phyloP scores from a whole-genome alignment of 1,140 invertebrate species.

The Episyrphus balteatus region DNA sequence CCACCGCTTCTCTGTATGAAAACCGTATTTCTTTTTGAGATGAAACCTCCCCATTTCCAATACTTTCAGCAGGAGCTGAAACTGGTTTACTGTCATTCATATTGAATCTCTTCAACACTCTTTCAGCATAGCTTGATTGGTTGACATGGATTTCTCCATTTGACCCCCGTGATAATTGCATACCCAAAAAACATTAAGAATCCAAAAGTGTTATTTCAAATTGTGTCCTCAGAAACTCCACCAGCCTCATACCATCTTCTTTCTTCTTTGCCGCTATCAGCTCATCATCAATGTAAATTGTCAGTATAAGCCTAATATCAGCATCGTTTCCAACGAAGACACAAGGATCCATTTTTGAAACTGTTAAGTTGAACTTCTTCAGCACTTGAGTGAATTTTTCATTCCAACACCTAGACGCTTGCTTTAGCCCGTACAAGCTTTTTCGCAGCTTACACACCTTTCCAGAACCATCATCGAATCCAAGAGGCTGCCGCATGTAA shows the following conservation, averaged over 20 bases:
- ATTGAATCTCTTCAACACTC: slow-evolving; percentile 25
- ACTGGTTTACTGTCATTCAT: slow-evolving; percentile 18
- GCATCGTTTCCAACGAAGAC: slow-evolving; percentile 22
- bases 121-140: slow-evolving; percentile 26
- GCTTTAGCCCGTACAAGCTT: slow-evolving; percentile 36
- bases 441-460: slow-evolving; percentile 27
- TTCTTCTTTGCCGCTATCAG: slow-evolving; percentile 16
- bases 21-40: slow-evolving; percentile 4
- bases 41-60: background rate
- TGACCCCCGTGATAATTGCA: no score
- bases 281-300: slow-evolving; percentile 42
- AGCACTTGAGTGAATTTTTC: slow-evolving; percentile 17
- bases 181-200: slow-evolving; percentile 10
- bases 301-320: slow-evolving; percentile 21
- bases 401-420: slow-evolving; percentile 36
- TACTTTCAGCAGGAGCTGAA: slow-evolving; percentile 14
- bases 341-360: slow-evolving; percentile 28
- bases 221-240: slow-evolving; percentile 12
- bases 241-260: slow-evolving; percentile 16
- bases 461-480: slow-evolving; percentile 16
- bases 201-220: slow-evolving; percentile 19
- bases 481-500: slow-evolving; percentile 22
- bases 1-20: slow-evolving; percentile 31
- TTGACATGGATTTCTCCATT: slow-evolving; percentile 15
- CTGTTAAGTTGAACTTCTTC: slow-evolving; percentile 25